Evolutionary conservation across 2,888 invertebrate genomes (phyloP), one percentile per base, ranked within the genome.

Genomic region (Brachyptera putata): DNA sequence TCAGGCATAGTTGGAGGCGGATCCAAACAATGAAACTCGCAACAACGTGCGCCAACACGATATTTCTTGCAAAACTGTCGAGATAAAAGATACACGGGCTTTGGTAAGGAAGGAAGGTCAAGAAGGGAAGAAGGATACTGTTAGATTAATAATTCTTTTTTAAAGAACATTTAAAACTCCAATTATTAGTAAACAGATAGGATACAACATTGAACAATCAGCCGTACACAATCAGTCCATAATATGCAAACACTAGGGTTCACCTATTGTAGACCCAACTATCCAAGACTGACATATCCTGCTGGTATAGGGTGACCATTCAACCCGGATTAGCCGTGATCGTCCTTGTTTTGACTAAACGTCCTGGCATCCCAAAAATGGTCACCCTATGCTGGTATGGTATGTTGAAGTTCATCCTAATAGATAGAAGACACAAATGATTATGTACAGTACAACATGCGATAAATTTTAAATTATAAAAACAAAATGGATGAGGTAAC

Each of bases 1-100:
- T 53, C 53, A 3, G 53, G 34, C 11, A 21, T 21, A 2, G 53
- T 53, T 16, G 53, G 53, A n/a, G 53, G 53, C 21, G 53, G 36
- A 22, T 92, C 91, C 67, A 91, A 79, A 74, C 94, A 95, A 71
- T 87, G 86, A 75, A 93, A 94, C 72, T 93, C 89, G 73, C 94
- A 94, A 77, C 94, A 95, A 62, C 88, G 80, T 71, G 86, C 86
- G 56, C 91, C 91, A 56, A 89, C 87, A 56, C 89, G 83, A 75
- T 90, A 91, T 71, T 86, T 87, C 74, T 87, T 87, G 79, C 91
- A 92, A 78, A 86, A 89, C 91, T 91, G 80, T 50, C 46, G 60
- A 59, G 53, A 53, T 13, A 53, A 34, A 16, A 53, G 53, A 53
- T 53, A 53, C 34, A 53, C 53, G 53, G 53, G 53, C 53, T 53